phyloP scores from a whole-genome alignment of 2,797 vertebrate species.

The Hoplostethus atlanticus region DNA sequence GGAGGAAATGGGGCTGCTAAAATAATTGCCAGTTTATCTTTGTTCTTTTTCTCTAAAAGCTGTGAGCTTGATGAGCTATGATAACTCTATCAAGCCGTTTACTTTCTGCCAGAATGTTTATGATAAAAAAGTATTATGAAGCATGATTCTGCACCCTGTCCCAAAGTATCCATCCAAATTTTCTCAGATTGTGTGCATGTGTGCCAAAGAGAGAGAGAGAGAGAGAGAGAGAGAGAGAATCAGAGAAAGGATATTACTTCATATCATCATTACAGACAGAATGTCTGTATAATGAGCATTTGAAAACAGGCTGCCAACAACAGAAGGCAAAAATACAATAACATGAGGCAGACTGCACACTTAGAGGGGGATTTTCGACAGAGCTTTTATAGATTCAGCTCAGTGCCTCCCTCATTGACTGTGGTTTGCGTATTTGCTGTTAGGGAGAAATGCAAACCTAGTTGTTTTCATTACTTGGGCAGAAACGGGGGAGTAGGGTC shows the following conservation, averaged over 20 bases:
- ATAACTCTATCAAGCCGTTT: constrained; percentile 6
- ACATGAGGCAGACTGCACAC: constrained; percentile 65
- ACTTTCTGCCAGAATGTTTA: constrained; percentile 26
- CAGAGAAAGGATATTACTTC: constrained; percentile 56
- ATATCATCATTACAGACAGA: constrained; percentile 70
- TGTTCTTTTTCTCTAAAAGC: constrained; percentile 14
- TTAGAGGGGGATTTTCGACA: constrained; percentile 71
- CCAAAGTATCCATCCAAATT: constrained; percentile 13
- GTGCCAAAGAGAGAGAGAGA: constrained; percentile 17
- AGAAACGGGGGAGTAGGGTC: constrained; percentile 43
- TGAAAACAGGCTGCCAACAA: constrained; percentile 67
- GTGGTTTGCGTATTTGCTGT: constrained; percentile 57
- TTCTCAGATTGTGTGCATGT: constrained; percentile 36
- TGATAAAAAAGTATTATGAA: constrained; percentile 1
- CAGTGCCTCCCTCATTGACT: constrained; percentile 58
- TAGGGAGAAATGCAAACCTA: constrained; percentile 62
- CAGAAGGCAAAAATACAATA: constrained; percentile 78
- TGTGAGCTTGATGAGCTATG: neutral
- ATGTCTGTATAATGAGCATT: constrained; percentile 65
- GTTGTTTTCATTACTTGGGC: constrained; percentile 67
- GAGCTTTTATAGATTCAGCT: constrained; percentile 77
- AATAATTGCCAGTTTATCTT: neutral
- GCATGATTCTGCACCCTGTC: neutral
- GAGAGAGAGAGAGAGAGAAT: constrained; percentile 2
- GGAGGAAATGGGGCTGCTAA: constrained; percentile 4